Conservation (phyloP, 1,140 invertebrate genomes). For the Lutraria rhynchaena region DNA sequence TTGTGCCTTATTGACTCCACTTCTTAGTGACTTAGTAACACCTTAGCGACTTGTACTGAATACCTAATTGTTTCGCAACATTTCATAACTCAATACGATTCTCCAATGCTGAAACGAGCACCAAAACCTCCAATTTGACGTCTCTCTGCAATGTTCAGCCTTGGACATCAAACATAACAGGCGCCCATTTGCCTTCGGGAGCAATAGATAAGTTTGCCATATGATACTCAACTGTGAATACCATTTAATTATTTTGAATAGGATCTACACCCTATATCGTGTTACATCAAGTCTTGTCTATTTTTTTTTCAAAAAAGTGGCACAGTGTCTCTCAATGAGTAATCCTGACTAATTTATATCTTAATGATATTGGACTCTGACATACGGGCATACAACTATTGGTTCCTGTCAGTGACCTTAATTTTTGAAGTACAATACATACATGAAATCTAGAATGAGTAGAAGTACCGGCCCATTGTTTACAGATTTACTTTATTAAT, state of each 20-base stretch:
- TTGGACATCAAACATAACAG: background rate
- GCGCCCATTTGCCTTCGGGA: background rate
- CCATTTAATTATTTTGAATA: constrained; percentile 46
- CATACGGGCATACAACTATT: constrained; percentile 32
- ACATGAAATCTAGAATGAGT: background rate
- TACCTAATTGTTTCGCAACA: no score
- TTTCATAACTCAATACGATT: no score
- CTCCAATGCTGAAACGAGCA: no score
- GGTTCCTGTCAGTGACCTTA: constrained; percentile 30
- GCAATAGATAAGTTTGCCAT: constrained; percentile 18
- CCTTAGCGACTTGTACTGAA: no score
- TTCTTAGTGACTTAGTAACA: no score
- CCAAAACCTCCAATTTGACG: no score
- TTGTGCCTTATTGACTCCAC: no score
- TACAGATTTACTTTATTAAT: constrained; percentile 24
- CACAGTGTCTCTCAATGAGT: constrained; percentile 22
- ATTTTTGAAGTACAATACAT: background rate
- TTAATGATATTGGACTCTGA: constrained; percentile 55
- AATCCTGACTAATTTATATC: constrained; percentile 44
- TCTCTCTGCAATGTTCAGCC: no score
- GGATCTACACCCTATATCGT: constrained; percentile 17
- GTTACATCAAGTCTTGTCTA: constrained; percentile 7
- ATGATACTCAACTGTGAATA: constrained; percentile 47
- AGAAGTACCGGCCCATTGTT: constrained; percentile 14
- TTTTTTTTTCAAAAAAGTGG: constrained; percentile 10